Percentiles rank a stretch among this genome's conserved stretches.
Evolutionary conservation across 2,888 invertebrate species (phyloP).

Genomic region (Amblyjoppa proteus): DNA sequence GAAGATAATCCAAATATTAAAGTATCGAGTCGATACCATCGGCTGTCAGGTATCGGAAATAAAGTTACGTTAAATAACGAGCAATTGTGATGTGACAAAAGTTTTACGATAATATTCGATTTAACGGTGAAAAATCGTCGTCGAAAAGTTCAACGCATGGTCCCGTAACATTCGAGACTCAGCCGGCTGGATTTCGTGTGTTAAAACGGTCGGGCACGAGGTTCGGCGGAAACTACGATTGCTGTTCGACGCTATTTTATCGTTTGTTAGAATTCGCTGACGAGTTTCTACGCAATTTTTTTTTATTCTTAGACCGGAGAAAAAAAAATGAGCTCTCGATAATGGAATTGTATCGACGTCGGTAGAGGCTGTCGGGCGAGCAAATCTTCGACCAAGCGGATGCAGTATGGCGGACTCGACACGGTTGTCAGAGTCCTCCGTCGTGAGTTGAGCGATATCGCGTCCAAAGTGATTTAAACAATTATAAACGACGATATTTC

Average conservation of each 20-base stretch:
- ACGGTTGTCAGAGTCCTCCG: constrained; percentile 75
- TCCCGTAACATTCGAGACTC: constrained; percentile 39
- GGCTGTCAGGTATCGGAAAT: constrained; percentile 76
- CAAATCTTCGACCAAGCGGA: constrained; percentile 74
- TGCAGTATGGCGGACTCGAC: constrained; percentile 81
- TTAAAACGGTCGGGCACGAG: constrained; percentile 32
- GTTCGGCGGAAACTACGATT: constrained; percentile 36
- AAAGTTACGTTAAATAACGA: constrained; percentile 70
- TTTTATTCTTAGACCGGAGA: background rate
- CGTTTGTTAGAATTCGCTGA: background rate
- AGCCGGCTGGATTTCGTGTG: constrained; percentile 64
- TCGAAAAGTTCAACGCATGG: constrained; percentile 67
- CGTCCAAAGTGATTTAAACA: constrained; percentile 26
- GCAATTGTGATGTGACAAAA: constrained; percentile 76
- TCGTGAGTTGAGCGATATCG: constrained; percentile 6
- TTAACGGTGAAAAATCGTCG: constrained; percentile 60
- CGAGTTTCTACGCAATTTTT: background rate
- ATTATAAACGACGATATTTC: constrained; percentile 12
- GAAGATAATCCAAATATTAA: constrained; percentile 78
- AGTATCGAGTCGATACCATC: constrained; percentile 74
- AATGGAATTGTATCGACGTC: background rate
- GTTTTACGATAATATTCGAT: constrained; percentile 71
- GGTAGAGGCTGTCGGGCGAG: constrained; percentile 25
- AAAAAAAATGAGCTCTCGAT: constrained; percentile 10
- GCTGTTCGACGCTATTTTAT: constrained; percentile 4